Conservation (phyloP, 2,797 vertebrate species). For the Crenuchus spilurus region DNA sequence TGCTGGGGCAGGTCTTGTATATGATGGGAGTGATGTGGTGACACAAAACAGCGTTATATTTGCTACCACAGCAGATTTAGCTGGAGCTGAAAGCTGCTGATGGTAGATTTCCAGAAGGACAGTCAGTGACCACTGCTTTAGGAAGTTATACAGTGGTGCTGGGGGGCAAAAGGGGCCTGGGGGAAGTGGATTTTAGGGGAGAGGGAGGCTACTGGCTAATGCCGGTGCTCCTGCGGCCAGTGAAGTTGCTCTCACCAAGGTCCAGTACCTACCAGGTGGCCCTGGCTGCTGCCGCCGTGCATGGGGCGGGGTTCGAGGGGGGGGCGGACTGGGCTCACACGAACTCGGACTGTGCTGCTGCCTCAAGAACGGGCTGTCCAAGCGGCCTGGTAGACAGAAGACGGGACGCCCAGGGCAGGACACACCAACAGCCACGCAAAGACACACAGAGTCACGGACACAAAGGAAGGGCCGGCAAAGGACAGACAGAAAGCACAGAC, state of each 20-base stretch:
- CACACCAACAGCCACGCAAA: conserved; percentile 46
- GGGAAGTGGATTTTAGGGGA: not conserved
- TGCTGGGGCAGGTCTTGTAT: too few relatives aligned
- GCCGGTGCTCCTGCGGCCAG: conserved; percentile 36
- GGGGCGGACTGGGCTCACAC: conserved; percentile 81
- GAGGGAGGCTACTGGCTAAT: conserved; percentile 17
- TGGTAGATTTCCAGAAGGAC: not conserved
- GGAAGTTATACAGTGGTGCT: conserved; percentile 5
- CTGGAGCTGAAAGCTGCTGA: not conserved
- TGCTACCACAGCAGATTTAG: not conserved
- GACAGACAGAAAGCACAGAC: not conserved
- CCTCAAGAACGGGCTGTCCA: conserved; percentile 98
- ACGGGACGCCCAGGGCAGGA: conserved; percentile 72
- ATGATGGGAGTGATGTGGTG: too few relatives aligned
- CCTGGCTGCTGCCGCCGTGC: conserved; percentile 88
- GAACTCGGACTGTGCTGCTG: conserved; percentile 91
- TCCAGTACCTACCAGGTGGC: conserved; percentile 92
- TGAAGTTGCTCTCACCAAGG: conserved; percentile 26
- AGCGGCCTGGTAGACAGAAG: conserved; percentile 88
- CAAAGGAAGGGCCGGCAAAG: conserved; percentile 24
- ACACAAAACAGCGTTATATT: too few relatives aligned
- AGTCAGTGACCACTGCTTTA: not conserved
- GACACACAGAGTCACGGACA: conserved; percentile 63
- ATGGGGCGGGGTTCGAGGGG: conserved; percentile 86
- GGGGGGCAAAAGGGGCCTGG: not conserved